A percentile compares a stretch with the other conserved stretches of the same genome.
phyloP scores from a whole-genome alignment of 2,888 invertebrate species.

The Metopia argyrocephala region DNA sequence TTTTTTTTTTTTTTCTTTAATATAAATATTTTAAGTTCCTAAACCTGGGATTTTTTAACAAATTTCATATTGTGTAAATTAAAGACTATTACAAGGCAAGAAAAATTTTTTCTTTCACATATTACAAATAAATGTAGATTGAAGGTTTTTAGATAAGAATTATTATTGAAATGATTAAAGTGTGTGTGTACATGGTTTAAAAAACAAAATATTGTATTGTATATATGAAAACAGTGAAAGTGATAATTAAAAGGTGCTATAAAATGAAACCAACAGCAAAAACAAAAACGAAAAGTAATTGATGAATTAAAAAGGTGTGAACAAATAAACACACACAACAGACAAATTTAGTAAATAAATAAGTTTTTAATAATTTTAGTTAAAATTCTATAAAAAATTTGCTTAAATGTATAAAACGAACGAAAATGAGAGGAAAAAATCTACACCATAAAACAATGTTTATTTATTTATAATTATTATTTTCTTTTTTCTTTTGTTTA shows the following conservation, averaged over 20 bases:
- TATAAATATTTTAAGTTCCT: not conserved
- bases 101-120: no score
- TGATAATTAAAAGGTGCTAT: constrained; percentile 61
- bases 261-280: constrained; percentile 26
- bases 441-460: no score
- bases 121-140: no score
- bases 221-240: constrained; percentile 24
- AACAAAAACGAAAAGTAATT: constrained; percentile 10
- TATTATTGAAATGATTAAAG: not conserved
- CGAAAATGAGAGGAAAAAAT: not conserved
- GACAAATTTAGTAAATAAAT: constrained; percentile 6
- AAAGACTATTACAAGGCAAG: no score
- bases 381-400: not conserved
- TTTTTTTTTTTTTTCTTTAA: no score
- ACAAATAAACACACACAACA: constrained; percentile 19
- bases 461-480: no score
- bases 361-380: constrained; percentile 18
- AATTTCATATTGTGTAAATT: no score
- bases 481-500: no score
- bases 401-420: not conserved
- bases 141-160: no score
- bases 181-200: no score
- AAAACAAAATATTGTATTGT: not conserved
- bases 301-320: constrained; percentile 11
- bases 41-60: no score